phyloP scores from a whole-genome alignment of 2,797 vertebrate genomes.

The Sebastes aleutianus region DNA sequence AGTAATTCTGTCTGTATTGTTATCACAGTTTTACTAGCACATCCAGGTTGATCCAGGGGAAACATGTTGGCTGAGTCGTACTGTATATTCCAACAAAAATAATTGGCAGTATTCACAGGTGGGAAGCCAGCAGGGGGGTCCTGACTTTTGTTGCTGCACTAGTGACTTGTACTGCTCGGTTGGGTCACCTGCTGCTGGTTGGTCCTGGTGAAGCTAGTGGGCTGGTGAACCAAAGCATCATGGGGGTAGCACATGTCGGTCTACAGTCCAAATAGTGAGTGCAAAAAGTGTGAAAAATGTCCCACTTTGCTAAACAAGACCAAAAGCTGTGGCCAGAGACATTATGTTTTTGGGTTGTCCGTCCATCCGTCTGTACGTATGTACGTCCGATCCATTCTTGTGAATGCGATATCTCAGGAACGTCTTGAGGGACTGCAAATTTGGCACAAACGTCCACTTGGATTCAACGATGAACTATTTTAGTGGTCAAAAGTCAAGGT shows the following conservation, averaged over 20 bases:
- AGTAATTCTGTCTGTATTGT: not conserved
- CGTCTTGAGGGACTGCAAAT: too few relatives aligned
- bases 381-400: too few relatives aligned
- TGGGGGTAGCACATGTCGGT: not conserved
- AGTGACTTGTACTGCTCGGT: slow-evolving; percentile 8
- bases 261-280: not conserved
- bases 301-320: not conserved
- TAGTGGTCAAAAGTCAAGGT: too few relatives aligned
- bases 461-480: too few relatives aligned
- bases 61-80: not conserved
- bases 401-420: too few relatives aligned
- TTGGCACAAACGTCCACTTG: too few relatives aligned
- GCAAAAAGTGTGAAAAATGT: not conserved
- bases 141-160: slow-evolving; percentile 6
- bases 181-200: not conserved
- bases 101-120: not conserved
- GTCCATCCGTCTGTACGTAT: too few relatives aligned
- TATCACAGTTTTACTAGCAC: not conserved
- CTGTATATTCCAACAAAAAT: slow-evolving; percentile 7
- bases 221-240: not conserved
- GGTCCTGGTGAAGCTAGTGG: slow-evolving; percentile 20
- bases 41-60: not conserved
- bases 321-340: too few relatives aligned
- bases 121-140: not conserved
- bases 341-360: too few relatives aligned